These are phyloP conservation scores for Poecilobothrus nobilitatus DNA, from an alignment of 2,888 invertebrate species.

Conservation along the genomic window DNA sequence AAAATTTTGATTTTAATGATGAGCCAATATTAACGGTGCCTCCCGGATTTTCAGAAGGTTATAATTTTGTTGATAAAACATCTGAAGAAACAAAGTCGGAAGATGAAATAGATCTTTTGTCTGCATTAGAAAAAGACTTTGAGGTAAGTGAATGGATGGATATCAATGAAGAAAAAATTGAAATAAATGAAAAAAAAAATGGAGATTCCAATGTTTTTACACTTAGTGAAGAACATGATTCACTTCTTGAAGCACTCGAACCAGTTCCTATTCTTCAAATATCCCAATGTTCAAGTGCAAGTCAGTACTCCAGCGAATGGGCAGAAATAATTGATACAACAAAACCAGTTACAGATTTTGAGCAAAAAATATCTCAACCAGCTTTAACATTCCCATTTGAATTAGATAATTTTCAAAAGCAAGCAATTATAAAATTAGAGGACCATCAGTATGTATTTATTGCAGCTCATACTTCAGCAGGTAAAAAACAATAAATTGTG, in stretches of 20 bases:
- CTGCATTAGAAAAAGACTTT: conserved; percentile 35
- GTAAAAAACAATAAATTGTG: conserved; percentile 32
- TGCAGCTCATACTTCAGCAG: conserved; percentile 98
- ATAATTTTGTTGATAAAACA: conserved; percentile 46
- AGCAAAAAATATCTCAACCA: conserved; percentile 69
- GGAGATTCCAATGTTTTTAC: conserved; percentile 27
- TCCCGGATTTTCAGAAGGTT: conserved; percentile 58
- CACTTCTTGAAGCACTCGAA: conserved; percentile 24
- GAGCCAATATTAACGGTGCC: conserved; percentile 49
- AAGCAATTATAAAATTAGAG: conserved; percentile 89
- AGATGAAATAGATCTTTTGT: conserved; percentile 28
- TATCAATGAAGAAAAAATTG: conserved; percentile 24
- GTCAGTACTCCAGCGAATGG: conserved; percentile 56
- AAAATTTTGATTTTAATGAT: conserved; percentile 42
- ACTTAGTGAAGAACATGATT: conserved; percentile 21
- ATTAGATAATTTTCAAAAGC: conserved; percentile 94
- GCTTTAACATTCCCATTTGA: conserved; percentile 85
- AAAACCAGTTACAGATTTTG: conserved; percentile 71
- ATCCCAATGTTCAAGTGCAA: conserved; percentile 25
- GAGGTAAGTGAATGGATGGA: conserved; percentile 40
- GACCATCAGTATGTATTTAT: conserved; percentile 88
- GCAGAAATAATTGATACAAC: conserved; percentile 79
- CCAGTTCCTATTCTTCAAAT: neutral
- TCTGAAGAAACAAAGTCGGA: conserved; percentile 20
- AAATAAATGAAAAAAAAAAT: neutral